Base-by-base conservation (phyloP, 2,797 vertebrate species). In the Tadarida brasiliensis region DNA sequence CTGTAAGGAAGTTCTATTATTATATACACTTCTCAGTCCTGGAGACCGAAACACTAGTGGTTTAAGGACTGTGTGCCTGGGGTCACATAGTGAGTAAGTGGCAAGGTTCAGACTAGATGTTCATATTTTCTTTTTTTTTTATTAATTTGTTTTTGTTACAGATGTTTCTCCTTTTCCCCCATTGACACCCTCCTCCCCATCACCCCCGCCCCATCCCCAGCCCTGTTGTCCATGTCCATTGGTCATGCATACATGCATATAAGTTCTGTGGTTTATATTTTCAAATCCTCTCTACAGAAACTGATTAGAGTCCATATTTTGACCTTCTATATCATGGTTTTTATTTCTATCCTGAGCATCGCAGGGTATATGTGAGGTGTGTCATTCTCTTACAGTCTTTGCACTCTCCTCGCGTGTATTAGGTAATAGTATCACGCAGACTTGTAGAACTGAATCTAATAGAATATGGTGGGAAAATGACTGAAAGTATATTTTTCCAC, bases 401-500 rank as follows among this genome's bases (percentile, higher is more conserved):
- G 20, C 7, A 24, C 15, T 44, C 28, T 16, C 68, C 68, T 71
- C 78, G 26, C 30, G 9, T 39, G 12, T n/a, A 15, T 54, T 33
- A 76, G 35, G n/a, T 61, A 39, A 74, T 88, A 49, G 71, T 20
- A 77, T 39, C 56, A 54, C 51, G 35, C 47, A 33, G 44, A 35
- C 56, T 7, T 57, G 19, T 28, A 78, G 35, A 91, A 71, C 2
- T 81, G 22, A 70, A 68, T 78, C 44, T 63, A 65, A 63, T 33
- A 78, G 39, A 54, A 24, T 54, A 11, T 71, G 3, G 12, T 70
- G 70, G n/a, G 65, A 92, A 35, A 70, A 16, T 9, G 56, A 14
- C 59, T 54, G 7, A 77, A 87, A 92, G 44, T 11, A 17, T 87
- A 30, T 57, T 93, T 95, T 87, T 33, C 47, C 78, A n/a, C 56